Conservation (phyloP, 2,797 vertebrate genomes). For the Catamblyrhynchus diadema region DNA sequence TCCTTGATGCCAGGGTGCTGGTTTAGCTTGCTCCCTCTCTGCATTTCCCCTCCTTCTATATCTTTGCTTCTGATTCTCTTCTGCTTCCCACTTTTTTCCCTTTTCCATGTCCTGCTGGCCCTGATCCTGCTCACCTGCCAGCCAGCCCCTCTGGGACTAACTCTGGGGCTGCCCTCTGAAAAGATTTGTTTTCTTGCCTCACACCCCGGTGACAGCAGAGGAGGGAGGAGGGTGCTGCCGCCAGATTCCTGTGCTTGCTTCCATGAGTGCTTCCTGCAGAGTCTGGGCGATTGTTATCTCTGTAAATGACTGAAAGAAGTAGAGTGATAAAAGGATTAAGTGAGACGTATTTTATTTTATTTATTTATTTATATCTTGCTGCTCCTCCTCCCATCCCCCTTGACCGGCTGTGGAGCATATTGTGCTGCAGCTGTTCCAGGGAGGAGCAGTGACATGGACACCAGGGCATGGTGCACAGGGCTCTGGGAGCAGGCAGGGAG, state of each 20-base stretch:
- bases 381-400: not conserved
- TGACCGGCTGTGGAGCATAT: conserved; percentile 11
- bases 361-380: conserved; percentile 44
- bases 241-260: not conserved
- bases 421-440: conserved; percentile 1
- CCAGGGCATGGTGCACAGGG: not conserved
- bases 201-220: not conserved
- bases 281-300: conserved; percentile 19
- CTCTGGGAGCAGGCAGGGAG: not conserved
- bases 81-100: not conserved
- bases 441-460: not conserved
- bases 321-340: conserved; percentile 63
- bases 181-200: not conserved
- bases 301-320: conserved; percentile 50
- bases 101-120: not conserved
- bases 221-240: not conserved
- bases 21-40: not conserved
- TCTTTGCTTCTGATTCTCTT: not conserved
- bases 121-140: rapidly evolving
- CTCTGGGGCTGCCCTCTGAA: not conserved
- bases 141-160: not conserved
- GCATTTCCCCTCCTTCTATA: not conserved
- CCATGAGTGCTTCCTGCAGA: conserved; percentile 20
- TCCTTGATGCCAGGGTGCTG: not conserved
- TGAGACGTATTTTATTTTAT: conserved; percentile 29